Conservation (phyloP, 1,140 invertebrate species). For the Reticulitermes speratus region DNA sequence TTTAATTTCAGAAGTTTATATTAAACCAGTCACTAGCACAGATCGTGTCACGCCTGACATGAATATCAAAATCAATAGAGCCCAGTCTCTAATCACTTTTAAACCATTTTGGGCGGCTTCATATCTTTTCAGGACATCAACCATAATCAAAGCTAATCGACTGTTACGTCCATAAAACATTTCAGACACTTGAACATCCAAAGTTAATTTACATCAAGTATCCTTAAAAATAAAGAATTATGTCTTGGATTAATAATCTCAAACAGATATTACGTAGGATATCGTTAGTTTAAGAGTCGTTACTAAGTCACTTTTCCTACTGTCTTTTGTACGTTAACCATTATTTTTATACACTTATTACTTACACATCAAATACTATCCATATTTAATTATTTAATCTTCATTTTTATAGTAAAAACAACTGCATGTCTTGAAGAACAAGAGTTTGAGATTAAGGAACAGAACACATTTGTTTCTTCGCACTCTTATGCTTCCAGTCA, state of each 20-base stretch:
- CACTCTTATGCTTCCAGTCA: neutral
- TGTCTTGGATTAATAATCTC: neutral
- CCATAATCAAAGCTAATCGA: neutral
- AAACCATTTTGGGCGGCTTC: neutral
- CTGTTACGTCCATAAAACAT: neutral
- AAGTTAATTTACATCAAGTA: neutral
- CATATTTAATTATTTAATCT: neutral
- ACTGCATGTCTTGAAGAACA: neutral
- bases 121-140: neutral
- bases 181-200: neutral
- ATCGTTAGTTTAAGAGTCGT: neutral
- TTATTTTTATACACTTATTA: neutral
- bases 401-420: neutral
- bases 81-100: constrained; percentile 4
- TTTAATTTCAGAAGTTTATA: neutral
- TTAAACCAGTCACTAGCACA: neutral
- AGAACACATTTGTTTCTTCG: neutral
- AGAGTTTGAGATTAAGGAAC: neutral
- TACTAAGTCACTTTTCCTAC: neutral
- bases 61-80: neutral
- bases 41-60: neutral
- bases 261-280: neutral
- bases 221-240: too few relatives aligned
- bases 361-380: neutral
- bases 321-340: neutral